Conservation (phyloP, 2,113 vertebrate species). For the Pterocles orientalis region DNA sequence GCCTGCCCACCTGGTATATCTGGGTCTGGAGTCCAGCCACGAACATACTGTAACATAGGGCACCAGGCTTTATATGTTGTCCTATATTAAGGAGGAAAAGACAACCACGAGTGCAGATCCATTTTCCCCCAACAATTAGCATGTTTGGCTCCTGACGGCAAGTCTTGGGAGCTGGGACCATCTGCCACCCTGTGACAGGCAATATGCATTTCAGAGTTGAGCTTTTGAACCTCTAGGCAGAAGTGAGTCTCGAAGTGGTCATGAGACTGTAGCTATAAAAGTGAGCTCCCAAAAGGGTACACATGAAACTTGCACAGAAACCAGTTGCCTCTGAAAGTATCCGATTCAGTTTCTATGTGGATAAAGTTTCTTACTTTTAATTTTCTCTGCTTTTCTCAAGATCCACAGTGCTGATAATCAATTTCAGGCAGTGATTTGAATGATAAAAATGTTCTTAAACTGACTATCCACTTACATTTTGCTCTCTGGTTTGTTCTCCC, state of each 20-base stretch:
- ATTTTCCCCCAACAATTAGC: neutral
- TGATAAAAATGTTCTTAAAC: neutral
- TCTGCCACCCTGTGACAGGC: neutral
- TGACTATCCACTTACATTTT: neutral
- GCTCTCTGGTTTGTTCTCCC: neutral
- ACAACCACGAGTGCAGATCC: neutral
- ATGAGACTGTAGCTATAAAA: neutral
- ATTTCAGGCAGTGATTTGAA: neutral
- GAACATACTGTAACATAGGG: neutral
- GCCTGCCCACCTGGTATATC: neutral
- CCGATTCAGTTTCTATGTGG: neutral
- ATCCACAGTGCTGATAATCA: neutral
- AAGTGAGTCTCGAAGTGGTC: rapidly evolving
- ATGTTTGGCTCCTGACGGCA: neutral
- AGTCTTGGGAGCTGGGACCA: neutral
- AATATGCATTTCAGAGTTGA: neutral
- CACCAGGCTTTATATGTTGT: neutral
- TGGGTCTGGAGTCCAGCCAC: neutral
- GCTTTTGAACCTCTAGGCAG: neutral
- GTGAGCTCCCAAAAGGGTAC: neutral
- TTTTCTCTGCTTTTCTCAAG: neutral
- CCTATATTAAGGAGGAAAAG: neutral
- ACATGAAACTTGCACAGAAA: neutral
- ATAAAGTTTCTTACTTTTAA: neutral
- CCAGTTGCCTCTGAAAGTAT: neutral